Conservation (phyloP, 2,797 vertebrate species). For the Eleutherodactylus coqui region DNA sequence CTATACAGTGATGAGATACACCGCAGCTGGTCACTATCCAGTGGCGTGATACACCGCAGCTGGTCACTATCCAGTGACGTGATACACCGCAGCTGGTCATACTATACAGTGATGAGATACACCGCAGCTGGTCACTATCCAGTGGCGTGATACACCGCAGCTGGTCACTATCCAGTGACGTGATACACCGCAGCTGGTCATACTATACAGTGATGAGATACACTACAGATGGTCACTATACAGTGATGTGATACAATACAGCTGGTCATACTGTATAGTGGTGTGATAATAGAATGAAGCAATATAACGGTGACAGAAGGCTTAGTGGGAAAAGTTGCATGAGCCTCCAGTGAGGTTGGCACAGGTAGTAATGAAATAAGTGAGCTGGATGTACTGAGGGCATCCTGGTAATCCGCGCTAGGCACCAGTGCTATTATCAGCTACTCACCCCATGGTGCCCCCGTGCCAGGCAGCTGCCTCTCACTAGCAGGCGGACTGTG, state of each 20-base stretch:
- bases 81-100: too few relatives aligned
- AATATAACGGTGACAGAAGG: background rate
- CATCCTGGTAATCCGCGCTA: too few relatives aligned
- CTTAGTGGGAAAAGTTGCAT: background rate
- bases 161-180: background rate
- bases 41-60: too few relatives aligned
- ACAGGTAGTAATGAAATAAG: background rate
- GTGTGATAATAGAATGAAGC: background rate
- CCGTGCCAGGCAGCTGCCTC: slow-evolving; percentile 9
- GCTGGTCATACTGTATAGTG: background rate
- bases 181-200: background rate
- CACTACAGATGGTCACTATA: background rate
- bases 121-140: background rate
- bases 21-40: too few relatives aligned
- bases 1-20: too few relatives aligned
- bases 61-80: too few relatives aligned
- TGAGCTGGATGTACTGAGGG: background rate
- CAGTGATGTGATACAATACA: background rate
- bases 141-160: background rate
- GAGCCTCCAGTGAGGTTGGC: background rate
- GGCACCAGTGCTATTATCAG: background rate
- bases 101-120: too few relatives aligned
- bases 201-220: too few relatives aligned
- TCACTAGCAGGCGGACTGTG: background rate
- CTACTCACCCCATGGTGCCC: slow-evolving; percentile 55